phyloP scores from a whole-genome alignment of 2,797 vertebrate genomes.

The Smutsia gigantea region DNA sequence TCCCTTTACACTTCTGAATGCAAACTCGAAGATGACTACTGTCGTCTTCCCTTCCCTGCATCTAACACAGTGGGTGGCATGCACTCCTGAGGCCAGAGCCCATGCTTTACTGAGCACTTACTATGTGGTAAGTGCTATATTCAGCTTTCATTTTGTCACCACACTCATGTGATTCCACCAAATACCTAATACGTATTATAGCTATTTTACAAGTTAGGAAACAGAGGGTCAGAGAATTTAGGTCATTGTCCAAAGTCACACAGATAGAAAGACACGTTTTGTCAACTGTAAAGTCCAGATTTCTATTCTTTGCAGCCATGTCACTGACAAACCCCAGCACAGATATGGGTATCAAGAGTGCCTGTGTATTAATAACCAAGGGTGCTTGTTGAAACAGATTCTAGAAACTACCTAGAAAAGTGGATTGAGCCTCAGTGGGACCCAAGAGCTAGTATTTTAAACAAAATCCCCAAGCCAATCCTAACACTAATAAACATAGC shows the following conservation, averaged over 20 bases:
- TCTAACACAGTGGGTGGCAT: not conserved
- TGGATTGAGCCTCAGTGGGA: not conserved
- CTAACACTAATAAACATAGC: not conserved
- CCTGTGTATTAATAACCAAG: not conserved
- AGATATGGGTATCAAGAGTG: not conserved
- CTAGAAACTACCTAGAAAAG: not conserved
- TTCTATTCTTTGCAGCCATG: not conserved
- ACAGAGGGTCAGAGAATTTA: not conserved
- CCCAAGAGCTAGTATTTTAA: not conserved
- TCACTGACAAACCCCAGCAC: not conserved
- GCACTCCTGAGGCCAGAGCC: not conserved
- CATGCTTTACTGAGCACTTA: not conserved
- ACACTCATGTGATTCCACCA: not conserved
- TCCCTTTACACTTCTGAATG: not conserved
- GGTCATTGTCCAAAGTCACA: not conserved
- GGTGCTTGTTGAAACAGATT: not conserved
- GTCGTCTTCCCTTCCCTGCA: not conserved
- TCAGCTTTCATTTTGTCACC: not conserved
- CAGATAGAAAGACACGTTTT: not conserved
- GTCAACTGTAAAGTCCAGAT: not conserved
- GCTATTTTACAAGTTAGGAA: not conserved
- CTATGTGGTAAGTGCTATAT: too few species aligned
- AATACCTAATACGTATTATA: not conserved
- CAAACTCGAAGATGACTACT: not conserved
- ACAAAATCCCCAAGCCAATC: conserved; percentile 9